phyloP scores from a whole-genome alignment of 2,113 vertebrate genomes.

The Oenanthe melanoleuca region DNA sequence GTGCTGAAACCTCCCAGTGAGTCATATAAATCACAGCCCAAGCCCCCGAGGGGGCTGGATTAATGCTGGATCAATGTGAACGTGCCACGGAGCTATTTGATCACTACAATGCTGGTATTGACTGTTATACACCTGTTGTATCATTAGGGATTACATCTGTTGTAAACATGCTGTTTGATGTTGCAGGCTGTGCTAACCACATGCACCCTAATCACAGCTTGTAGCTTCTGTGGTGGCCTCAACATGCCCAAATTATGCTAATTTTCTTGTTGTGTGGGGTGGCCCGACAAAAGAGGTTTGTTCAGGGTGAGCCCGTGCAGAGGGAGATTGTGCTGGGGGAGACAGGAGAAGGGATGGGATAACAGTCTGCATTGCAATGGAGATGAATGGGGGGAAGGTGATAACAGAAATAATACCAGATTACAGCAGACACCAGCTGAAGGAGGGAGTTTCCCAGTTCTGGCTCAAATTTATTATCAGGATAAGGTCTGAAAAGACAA shows the following conservation, averaged over 20 bases:
- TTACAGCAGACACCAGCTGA: rapidly evolving
- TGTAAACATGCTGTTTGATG: constrained; percentile 71
- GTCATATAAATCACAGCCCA: constrained; percentile 54
- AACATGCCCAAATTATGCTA: constrained; percentile 65
- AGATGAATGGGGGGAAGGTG: background rate
- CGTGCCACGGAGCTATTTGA: constrained; percentile 48
- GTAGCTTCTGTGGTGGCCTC: constrained; percentile 64
- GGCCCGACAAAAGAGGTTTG: constrained; percentile 65
- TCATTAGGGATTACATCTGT: constrained; percentile 69
- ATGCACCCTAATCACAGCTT: constrained; percentile 60
- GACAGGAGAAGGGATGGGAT: background rate
- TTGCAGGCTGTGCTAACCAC: constrained; percentile 70
- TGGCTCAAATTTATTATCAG: background rate
- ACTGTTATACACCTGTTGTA: constrained; percentile 77
- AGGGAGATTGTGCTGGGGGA: background rate
- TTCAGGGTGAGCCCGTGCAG: constrained; percentile 40
- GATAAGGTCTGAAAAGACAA: background rate
- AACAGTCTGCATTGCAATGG: background rate
- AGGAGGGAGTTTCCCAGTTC: background rate
- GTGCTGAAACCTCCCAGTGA: constrained; percentile 63
- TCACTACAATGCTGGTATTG: constrained; percentile 68
- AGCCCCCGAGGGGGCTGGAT: constrained; percentile 32
- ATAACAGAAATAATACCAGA: background rate
- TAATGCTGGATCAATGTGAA: constrained; percentile 63
- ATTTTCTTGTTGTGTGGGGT: constrained; percentile 69